Conservation (phyloP, 2,888 invertebrate genomes). For the Cosmorhoe ocellata region DNA sequence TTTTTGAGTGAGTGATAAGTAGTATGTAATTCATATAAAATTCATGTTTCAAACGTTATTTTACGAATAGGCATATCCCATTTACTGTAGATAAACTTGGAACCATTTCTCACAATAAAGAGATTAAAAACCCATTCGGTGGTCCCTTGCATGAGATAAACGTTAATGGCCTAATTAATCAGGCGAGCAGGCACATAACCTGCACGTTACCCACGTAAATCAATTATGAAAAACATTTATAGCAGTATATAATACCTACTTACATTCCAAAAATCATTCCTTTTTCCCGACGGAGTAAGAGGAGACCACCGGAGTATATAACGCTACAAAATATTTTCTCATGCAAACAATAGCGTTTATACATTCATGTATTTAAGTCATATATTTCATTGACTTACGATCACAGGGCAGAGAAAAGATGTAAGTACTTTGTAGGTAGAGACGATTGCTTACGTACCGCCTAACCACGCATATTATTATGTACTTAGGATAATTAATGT, state of each 20-base stretch:
- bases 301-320: no score
- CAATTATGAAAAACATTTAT: no score
- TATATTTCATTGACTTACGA: background rate
- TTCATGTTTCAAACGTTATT: background rate
- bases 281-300: no score
- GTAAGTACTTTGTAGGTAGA: background rate
- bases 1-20: no score
- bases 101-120: constrained; percentile 21
- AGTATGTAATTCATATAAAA: no score
- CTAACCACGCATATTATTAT: no score
- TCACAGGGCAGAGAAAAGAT: background rate
- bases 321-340: background rate
- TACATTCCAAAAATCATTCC: no score
- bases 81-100: constrained; percentile 11
- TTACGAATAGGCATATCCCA: background rate
- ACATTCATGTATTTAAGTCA: background rate
- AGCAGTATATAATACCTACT: constrained; percentile 14
- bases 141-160: constrained; percentile 28
- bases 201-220: constrained; percentile 28
- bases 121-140: constrained; percentile 31
- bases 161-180: constrained; percentile 33
- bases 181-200: constrained; percentile 24
- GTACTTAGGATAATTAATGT: no score
- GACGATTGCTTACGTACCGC: background rate
- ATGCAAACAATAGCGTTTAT: background rate